phyloP scores from a whole-genome alignment of 1,140 invertebrate species.

The Zophobas atratus region DNA sequence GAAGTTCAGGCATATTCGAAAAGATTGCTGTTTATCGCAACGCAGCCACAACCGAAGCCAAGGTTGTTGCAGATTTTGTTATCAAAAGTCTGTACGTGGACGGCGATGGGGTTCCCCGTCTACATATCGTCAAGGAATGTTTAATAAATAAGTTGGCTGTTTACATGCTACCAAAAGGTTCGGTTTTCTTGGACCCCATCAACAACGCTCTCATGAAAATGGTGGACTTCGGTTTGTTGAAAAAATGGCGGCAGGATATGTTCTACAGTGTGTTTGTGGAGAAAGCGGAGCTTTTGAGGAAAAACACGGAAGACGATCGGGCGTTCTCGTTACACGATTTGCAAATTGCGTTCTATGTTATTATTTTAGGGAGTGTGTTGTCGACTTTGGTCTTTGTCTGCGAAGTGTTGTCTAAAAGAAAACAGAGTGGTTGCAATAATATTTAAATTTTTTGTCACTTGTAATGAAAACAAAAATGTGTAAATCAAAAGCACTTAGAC shows the following conservation, averaged over 20 bases:
- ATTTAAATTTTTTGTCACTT: not conserved
- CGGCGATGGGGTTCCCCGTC: conserved; percentile 34
- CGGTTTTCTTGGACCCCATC: conserved; percentile 44
- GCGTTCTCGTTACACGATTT: conserved; percentile 44
- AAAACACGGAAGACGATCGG: not conserved
- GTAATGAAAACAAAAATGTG: not conserved
- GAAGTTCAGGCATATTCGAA: too few species aligned
- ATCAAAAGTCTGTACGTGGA: conserved; percentile 32
- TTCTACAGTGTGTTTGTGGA: conserved; percentile 3
- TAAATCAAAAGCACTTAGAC: too few species aligned
- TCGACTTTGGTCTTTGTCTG: not conserved
- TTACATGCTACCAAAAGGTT: conserved; percentile 51
- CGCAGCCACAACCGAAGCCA: conserved; percentile 41
- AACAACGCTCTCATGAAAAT: conserved; percentile 40
- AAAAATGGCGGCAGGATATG: conserved; percentile 41
- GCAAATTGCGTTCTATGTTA: conserved; percentile 29
- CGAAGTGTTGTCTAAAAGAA: not conserved
- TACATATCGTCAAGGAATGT: conserved; percentile 68
- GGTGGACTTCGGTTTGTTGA: conserved; percentile 22
- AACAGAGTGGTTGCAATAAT: not conserved
- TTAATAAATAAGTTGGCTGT: conserved; percentile 64
- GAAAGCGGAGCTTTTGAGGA: not conserved
- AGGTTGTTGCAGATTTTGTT: conserved; percentile 32
- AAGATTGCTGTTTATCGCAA: not conserved
- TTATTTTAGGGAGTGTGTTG: not conserved